A percentile compares a stretch with the other conserved stretches of the same genome.
Conservation (phyloP, 1,140 invertebrate genomes). For the Chymomyza costata region DNA sequence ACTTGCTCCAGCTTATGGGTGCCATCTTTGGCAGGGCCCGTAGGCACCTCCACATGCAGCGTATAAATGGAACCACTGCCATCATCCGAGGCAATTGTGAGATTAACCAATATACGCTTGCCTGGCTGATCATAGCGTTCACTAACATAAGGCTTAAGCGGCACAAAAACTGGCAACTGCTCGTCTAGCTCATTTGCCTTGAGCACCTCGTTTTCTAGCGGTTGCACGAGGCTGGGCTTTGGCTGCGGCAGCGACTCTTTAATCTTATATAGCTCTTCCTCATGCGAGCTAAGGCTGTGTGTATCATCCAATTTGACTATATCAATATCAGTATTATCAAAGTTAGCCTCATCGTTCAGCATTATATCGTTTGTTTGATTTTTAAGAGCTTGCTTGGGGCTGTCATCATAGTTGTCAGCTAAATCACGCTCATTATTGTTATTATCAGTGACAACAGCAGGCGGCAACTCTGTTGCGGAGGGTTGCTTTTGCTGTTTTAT, state of each 20-base stretch:
- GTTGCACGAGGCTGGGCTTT: too few relatives aligned
- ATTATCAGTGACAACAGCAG: conserved; percentile 52
- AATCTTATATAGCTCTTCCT: conserved; percentile 46
- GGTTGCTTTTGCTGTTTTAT: conserved; percentile 40
- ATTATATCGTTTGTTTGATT: conserved; percentile 40
- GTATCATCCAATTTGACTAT: conserved; percentile 61
- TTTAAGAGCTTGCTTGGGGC: background rate
- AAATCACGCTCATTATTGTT: conserved; percentile 74
- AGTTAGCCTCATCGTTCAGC: conserved; percentile 52
- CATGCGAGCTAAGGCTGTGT: conserved; percentile 24
- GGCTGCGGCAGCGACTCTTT: background rate
- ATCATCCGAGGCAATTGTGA: conserved; percentile 70
- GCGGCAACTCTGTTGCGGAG: conserved; percentile 25
- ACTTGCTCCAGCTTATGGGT: conserved; percentile 52
- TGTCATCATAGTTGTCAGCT: conserved; percentile 61
- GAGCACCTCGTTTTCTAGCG: background rate
- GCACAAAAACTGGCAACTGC: conserved; percentile 22
- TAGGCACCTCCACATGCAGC: conserved; percentile 67
- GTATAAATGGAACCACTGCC: conserved; percentile 68
- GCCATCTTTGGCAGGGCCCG: conserved; percentile 31
- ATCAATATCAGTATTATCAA: conserved; percentile 58
- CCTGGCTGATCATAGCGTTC: conserved; percentile 49
- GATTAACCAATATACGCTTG: conserved; percentile 65
- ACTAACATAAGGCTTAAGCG: conserved; percentile 57
- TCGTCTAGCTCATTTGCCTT: conserved; percentile 7